Percentiles rank a stretch among this genome's conserved stretches.
These are phyloP conservation scores for Candoia aspera DNA, from an alignment of 2,113 vertebrate species.

Conservation along the genomic window DNA sequence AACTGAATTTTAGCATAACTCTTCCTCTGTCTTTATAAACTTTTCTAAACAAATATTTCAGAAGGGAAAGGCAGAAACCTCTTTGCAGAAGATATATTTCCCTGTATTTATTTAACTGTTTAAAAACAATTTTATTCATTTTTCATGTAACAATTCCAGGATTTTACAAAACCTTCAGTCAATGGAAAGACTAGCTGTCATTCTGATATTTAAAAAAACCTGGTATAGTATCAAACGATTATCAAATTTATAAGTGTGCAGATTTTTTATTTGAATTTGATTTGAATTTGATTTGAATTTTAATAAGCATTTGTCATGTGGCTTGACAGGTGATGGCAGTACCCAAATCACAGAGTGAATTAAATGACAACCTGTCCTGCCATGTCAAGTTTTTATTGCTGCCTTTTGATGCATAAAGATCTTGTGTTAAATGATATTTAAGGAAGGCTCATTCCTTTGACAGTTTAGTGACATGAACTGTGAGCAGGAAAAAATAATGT, in stretches of 20 bases:
- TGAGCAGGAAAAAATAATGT: conserved; percentile 45
- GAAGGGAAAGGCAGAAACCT: not conserved
- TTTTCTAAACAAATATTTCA: not conserved
- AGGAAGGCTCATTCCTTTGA: conserved; percentile 50
- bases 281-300: too few species aligned
- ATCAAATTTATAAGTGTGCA: conserved; percentile 31
- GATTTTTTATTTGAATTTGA: conserved; percentile 52
- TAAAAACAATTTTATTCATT: not conserved
- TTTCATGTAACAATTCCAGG: not conserved
- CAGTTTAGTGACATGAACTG: conserved; percentile 44
- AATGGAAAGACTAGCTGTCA: not conserved
- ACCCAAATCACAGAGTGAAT: conserved; percentile 46
- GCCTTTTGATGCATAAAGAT: conserved; percentile 40
- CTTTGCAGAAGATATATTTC: not conserved
- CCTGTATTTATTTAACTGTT: not conserved
- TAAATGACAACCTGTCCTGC: conserved; percentile 53
- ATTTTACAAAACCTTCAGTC: not conserved
- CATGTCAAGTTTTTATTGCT: conserved; percentile 47
- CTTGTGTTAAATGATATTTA: conserved; percentile 48
- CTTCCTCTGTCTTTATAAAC: not conserved
- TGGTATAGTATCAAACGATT: not conserved
- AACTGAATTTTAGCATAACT: too few species aligned
- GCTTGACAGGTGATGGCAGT: conserved; percentile 56
- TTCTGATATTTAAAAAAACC: conserved; percentile 5
- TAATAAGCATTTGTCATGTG: conserved; percentile 45